These are phyloP conservation scores for Acrobasis repandana DNA, from an alignment of 2,888 invertebrate genomes.

Conservation along the genomic window DNA sequence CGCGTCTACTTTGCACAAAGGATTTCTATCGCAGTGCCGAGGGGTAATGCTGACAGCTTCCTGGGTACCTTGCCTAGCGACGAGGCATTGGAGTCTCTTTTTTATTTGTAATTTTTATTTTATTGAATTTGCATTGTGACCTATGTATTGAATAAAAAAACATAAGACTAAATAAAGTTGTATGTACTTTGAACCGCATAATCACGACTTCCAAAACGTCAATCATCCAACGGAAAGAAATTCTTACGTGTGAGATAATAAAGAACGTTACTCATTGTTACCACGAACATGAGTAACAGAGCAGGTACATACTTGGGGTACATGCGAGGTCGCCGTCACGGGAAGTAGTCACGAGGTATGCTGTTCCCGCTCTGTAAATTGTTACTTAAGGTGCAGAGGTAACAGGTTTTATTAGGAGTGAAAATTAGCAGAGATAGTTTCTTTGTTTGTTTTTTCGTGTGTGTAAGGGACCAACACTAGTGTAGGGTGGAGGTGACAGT, in stretches of 20 bases:
- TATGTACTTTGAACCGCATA: background rate
- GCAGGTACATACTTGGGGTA: background rate
- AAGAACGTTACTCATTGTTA: conserved; percentile 15
- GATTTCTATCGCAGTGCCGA: too few species aligned
- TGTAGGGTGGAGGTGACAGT: too few species aligned
- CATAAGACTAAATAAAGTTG: too few species aligned
- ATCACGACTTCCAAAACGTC: conserved; percentile 1
- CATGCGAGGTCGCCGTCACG: conserved; percentile 59
- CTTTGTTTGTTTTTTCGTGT: too few species aligned
- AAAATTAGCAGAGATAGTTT: background rate
- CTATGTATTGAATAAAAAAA: too few species aligned
- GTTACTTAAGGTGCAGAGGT: conserved; percentile 24
- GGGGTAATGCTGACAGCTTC: too few species aligned
- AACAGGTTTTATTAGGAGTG: background rate
- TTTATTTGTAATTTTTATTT: too few species aligned
- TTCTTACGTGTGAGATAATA: conserved; percentile 4
- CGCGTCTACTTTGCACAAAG: too few species aligned
- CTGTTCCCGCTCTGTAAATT: conserved; percentile 12
- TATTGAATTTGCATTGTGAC: too few species aligned
- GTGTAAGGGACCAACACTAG: too few species aligned
- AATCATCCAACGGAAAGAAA: conserved; percentile 9
- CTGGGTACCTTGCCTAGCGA: too few species aligned
- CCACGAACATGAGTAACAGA: conserved; percentile 14
- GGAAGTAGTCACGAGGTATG: conserved; percentile 69
- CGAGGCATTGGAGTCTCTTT: too few species aligned